Evolutionary conservation across 2,888 invertebrate species (phyloP), one percentile per base, ranked within the genome.

Genomic region (Plagiodera versicolora): DNA sequence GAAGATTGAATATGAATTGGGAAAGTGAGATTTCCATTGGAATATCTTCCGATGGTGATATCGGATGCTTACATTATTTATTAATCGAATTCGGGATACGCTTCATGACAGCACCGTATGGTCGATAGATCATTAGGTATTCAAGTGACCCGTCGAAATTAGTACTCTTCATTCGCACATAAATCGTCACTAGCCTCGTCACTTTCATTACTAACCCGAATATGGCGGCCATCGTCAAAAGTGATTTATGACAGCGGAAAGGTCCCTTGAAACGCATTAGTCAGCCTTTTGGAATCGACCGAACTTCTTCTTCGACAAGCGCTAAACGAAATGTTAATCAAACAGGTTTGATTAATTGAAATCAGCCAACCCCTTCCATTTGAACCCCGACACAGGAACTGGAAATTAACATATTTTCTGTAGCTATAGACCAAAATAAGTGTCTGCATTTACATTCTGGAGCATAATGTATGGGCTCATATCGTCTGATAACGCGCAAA

Each of bases 261-360:
- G 56, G 61, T 60, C 67, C 68, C 62, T 63, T 63, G 66, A 68
- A 68, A 69, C 64, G 65, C 65, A 67, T 68, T 67, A 54, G 64
- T 66, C 65, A 64, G 67, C 66, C 68, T 63, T 64, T 64, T 60
- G 49, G 51, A 66, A 30, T 55, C 60, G 64, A 66, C 39, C 39
- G 14, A 39, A 39, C 6, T 39, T 39, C n/a, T 39, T 39, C 39
- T 39, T 39, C 39, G 39, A 39, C 39, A 39, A 39, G 39, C 39
- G n/a, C 60, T 63, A 52, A 66, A 67, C 69, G 66, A 70, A 24
- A 67, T 70, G 67, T 64, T 60, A 58, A 64, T 66, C 61, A 67
- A 64, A 58, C 63, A 67, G 60, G 54, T 68, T 69, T 68, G 69
- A 69, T 69, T 69, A 69, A 70, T 68, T 57, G 50, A 50, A 57